Conservation (phyloP, 2,888 invertebrate genomes). For the Callosobruchus maculatus region DNA sequence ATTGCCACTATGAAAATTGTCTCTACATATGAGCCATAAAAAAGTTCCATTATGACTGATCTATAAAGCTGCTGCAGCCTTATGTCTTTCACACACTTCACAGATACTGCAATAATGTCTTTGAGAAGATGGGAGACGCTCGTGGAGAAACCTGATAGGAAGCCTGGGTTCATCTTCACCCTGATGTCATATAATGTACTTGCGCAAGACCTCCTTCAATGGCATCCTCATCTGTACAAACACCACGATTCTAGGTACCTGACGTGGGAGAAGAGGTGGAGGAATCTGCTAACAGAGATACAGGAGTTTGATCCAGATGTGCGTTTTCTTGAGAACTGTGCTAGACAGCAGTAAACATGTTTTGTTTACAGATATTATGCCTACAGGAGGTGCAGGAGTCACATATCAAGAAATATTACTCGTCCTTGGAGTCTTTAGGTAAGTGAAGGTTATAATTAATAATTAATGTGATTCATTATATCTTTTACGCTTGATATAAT, state of each 20-base stretch:
- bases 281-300: constrained; percentile 58
- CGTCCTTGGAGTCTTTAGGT: constrained; percentile 47
- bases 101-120: not conserved
- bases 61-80: not conserved
- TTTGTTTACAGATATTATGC: constrained; percentile 65
- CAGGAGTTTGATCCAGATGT: constrained; percentile 58
- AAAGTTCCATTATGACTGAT: too few species aligned
- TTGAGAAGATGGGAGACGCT: constrained; percentile 17
- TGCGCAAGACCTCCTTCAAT: constrained; percentile 74
- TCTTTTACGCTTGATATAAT: too few species aligned
- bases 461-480: too few species aligned
- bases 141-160: constrained; percentile 11
- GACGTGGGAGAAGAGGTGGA: constrained; percentile 66
- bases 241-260: constrained; percentile 58
- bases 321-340: constrained; percentile 30
- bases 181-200: constrained; percentile 86
- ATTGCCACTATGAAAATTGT: too few species aligned
- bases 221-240: constrained; percentile 70
- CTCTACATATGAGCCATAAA: too few species aligned
- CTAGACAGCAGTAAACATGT: not conserved
- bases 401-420: constrained; percentile 60
- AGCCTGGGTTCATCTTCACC: constrained; percentile 55
- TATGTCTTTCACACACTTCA: not conserved
- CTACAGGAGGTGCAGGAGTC: constrained; percentile 86
- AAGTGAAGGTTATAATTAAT: too few species aligned